Evolutionary conservation across 2,888 invertebrate species (phyloP), one percentile per base, ranked within the genome.

Genomic region (Mythimna albipuncta): DNA sequence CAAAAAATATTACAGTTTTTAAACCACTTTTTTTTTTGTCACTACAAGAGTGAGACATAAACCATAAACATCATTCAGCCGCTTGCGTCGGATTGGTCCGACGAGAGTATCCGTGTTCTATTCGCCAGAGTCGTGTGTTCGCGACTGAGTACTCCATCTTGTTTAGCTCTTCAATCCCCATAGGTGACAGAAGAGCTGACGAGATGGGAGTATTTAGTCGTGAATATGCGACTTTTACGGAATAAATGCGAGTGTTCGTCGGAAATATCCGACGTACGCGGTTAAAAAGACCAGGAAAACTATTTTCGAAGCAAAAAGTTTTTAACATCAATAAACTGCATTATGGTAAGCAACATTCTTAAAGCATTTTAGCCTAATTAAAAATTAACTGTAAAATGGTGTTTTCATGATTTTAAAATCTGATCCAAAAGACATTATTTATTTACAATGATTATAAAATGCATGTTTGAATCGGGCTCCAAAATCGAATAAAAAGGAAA

Each of bases 321-420:
- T 44, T 54, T 52, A 64, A 79, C 38, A 79, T 35, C 21, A 44
- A 68, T 57, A 67, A 74, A 32, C 13, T 55, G 50, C 54, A 55
- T 19, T 44, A 50, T 32, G 6, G 11, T 61, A 62, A 76, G 63
- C 82, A 65, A 58, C 19, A 58, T 21, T 47, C 9, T 62, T 76
- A 76, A 63, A 76, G 65, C 81, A 76, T 58, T 63, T 52, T 69
- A 55, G 55, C 64, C 58, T 55, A 64, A 59, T 64, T 72, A 35
- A 52, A 62, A 63, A 38, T 19, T 47, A 59, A 44, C 1, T 59
- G 19, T 52, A 55, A 26, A 26, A 26, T 26, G 13, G 16, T 32
- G 64, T 66, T 38, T 69, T 68, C 47, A 77, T 57, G 13, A 9
- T 16, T 26, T 62, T 67, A 64, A 61, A 80, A 77, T 82, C 21